A percentile compares a stretch with the other conserved stretches of the same genome.
Evolutionary conservation across 1,140 invertebrate species (phyloP).

Genomic region (Choristoneura fumiferana): DNA sequence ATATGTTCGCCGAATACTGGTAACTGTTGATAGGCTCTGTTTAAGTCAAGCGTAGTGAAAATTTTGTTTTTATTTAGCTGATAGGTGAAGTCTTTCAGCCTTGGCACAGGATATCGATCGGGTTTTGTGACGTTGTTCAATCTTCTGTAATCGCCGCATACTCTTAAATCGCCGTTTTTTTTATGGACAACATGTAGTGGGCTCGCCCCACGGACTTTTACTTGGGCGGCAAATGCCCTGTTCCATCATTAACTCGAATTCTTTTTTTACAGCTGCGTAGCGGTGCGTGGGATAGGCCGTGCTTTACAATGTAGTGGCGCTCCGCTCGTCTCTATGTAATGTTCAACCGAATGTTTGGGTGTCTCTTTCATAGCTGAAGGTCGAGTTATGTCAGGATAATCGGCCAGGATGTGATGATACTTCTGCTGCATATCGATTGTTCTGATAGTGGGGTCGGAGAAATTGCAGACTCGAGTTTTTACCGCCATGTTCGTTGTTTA

Average conservation of each 20-base stretch:
- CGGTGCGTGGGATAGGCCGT: conserved; percentile 5
- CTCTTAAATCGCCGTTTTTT: conserved; percentile 47
- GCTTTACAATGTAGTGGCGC: background rate
- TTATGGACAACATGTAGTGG: conserved; percentile 66
- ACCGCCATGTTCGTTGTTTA: background rate
- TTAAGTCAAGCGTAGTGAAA: background rate
- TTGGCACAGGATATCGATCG: conserved; percentile 39
- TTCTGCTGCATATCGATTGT: background rate
- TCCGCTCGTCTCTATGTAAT: conserved; percentile 20
- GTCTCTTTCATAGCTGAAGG: no score
- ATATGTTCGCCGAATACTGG: conserved; percentile 40
- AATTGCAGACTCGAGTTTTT: background rate
- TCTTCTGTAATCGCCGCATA: conserved; percentile 67
- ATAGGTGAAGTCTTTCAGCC: conserved; percentile 25
- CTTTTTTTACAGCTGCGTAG: background rate
- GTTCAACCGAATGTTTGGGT: background rate
- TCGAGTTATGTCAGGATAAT: background rate
- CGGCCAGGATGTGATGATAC: background rate
- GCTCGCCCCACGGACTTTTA: conserved; percentile 58
- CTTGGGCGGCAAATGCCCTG: conserved; percentile 46
- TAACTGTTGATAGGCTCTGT: conserved; percentile 68
- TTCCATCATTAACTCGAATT: conserved; percentile 19
- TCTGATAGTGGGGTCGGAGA: background rate
- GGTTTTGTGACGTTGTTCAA: conserved; percentile 62
- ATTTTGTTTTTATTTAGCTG: background rate